Percentiles rank a stretch among this genome's conserved stretches.
These are phyloP conservation scores for Spizella passerina DNA, from an alignment of 2,797 vertebrate species.

Conservation along the genomic window DNA sequence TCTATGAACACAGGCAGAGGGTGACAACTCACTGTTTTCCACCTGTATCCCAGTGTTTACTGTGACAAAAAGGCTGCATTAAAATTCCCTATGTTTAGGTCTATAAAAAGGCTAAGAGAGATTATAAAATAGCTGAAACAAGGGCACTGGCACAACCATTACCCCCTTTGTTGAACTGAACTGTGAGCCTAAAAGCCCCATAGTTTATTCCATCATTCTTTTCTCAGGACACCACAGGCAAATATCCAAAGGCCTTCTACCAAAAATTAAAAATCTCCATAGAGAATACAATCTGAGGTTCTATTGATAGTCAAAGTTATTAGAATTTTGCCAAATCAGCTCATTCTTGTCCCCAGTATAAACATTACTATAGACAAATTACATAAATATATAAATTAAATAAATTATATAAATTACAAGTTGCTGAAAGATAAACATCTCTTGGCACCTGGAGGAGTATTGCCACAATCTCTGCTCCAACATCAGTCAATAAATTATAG, in stretches of 20 bases:
- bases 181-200: background rate
- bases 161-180: background rate
- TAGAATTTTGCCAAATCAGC: background rate
- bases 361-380: background rate
- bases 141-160: background rate
- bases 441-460: conserved; percentile 82
- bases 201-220: background rate
- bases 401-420: background rate
- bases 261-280: background rate
- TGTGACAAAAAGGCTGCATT: background rate
- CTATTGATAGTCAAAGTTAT: background rate
- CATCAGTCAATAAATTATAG: conserved; percentile 82
- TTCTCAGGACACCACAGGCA: background rate
- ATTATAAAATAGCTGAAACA: background rate
- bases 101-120: background rate
- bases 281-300: background rate
- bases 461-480: conserved; percentile 76
- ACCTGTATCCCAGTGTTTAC: background rate
- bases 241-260: background rate
- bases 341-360: background rate
- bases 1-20: background rate
- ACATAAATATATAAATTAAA: too few relatives aligned
- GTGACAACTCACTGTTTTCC: background rate
- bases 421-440: background rate
- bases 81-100: background rate